Evolutionary conservation across 23 tunicate species (phyloP).

Genomic region (Ascidia mentula): DNA sequence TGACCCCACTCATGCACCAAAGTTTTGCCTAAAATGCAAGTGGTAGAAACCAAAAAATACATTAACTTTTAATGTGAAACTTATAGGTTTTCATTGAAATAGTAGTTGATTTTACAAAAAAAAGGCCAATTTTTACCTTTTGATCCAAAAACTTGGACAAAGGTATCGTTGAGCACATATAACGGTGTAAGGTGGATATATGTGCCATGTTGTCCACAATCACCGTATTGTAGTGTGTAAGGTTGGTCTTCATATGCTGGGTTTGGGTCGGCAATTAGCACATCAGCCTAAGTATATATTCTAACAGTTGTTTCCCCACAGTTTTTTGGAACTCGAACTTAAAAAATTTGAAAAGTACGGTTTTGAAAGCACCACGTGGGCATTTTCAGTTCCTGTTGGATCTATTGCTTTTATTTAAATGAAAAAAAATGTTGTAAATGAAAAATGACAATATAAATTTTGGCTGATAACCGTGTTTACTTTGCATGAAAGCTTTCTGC

Average conservation of each 20-base stretch:
- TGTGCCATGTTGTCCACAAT: conserved; percentile 55
- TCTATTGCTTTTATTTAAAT: too few relatives aligned
- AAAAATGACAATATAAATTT: too few relatives aligned
- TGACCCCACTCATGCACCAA: conserved; percentile 72
- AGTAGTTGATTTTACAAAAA: background rate
- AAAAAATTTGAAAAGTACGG: too few relatives aligned
- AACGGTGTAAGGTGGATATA: conserved; percentile 64
- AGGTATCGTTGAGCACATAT: conserved; percentile 31
- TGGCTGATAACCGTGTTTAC: too few relatives aligned
- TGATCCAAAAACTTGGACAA: conserved; percentile 28
- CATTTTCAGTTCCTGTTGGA: too few relatives aligned
- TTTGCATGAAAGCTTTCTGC: too few relatives aligned
- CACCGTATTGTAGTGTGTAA: conserved; percentile 55
- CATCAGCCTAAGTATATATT: conserved; percentile 35
- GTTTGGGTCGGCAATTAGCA: conserved; percentile 39
- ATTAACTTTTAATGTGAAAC: background rate
- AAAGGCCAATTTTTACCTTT: conserved; percentile 27
- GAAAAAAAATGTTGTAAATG: too few relatives aligned
- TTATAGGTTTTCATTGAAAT: background rate
- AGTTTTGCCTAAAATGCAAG: conserved; percentile 38
- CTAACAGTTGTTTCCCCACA: too few relatives aligned
- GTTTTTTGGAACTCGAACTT: too few relatives aligned
- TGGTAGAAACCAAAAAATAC: background rate
- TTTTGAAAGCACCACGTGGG: too few relatives aligned
- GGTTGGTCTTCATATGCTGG: conserved; percentile 50